These are phyloP conservation scores for Phalacrocorax pelagicus DNA, from an alignment of 2,113 vertebrate genomes.

Conservation along the genomic window DNA sequence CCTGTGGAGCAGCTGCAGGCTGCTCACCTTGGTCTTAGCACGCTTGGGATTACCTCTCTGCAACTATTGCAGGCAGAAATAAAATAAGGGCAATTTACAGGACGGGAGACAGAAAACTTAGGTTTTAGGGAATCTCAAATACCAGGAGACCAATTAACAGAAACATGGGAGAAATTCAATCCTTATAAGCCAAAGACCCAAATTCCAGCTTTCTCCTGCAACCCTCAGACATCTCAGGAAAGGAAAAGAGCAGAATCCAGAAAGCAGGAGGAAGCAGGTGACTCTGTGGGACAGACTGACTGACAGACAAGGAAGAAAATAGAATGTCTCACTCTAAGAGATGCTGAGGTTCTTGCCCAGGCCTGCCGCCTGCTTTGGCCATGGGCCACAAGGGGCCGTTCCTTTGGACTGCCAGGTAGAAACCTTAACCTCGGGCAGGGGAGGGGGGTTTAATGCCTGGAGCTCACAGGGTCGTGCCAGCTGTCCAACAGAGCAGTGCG, in stretches of 20 bases:
- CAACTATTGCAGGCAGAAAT: not conserved
- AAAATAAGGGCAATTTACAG: not conserved
- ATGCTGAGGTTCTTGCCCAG: not conserved
- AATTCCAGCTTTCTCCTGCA: not conserved
- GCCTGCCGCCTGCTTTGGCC: not conserved
- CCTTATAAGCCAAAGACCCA: not conserved
- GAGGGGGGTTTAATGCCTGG: rapidly evolving
- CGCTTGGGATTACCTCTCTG: no score
- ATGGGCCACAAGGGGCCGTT: not conserved
- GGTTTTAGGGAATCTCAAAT: not conserved
- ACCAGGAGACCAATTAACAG: not conserved
- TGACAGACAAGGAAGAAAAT: not conserved
- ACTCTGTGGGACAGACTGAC: not conserved
- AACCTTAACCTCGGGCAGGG: not conserved
- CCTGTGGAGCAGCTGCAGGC: not conserved
- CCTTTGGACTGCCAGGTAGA: not conserved
- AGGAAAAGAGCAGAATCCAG: not conserved
- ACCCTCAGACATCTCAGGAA: not conserved
- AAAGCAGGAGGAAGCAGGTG: not conserved
- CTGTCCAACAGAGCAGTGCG: not conserved
- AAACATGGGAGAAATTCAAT: not conserved
- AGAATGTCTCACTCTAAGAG: not conserved
- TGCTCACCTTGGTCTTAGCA: not conserved
- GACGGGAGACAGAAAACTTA: not conserved
- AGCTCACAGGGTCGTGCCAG: not conserved